Percentiles rank a stretch among this genome's conserved stretches.
phyloP scores from a whole-genome alignment of 2,888 invertebrate genomes.

The Heteropelma amictum region DNA sequence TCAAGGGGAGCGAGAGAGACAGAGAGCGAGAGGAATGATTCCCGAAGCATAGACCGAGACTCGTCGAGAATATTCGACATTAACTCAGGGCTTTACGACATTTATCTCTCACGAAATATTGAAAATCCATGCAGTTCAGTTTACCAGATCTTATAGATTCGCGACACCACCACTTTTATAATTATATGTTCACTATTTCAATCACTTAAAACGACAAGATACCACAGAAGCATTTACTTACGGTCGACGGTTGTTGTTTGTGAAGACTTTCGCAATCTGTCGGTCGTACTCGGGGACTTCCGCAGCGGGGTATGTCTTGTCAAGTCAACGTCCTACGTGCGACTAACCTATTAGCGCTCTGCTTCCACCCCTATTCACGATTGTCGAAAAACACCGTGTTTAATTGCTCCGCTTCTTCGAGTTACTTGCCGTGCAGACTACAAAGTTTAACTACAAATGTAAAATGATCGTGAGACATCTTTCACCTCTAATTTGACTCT shows the following conservation, averaged over 20 bases:
- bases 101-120: constrained; percentile 23
- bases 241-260: constrained; percentile 80
- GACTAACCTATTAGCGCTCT: constrained; percentile 61
- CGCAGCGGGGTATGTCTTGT: constrained; percentile 68
- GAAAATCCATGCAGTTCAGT: constrained; percentile 42
- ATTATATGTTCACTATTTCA: constrained; percentile 45
- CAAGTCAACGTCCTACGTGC: constrained; percentile 69
- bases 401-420: constrained; percentile 4
- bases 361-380: not conserved
- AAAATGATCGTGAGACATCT: constrained; percentile 7
- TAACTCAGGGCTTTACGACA: constrained; percentile 12
- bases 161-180: constrained; percentile 50
- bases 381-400: constrained; percentile 1
- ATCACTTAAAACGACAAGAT: constrained; percentile 45
- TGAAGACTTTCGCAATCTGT: constrained; percentile 77
- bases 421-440: not conserved
- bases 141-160: constrained; percentile 35
- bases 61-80: constrained; percentile 66
- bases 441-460: not conserved
- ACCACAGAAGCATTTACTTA: constrained; percentile 78
- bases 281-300: constrained; percentile 75
- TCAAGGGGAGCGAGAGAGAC: not conserved
- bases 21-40: constrained; percentile 15
- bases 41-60: constrained; percentile 46
- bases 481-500: constrained; percentile 58